Base-by-base conservation (phyloP, 2,888 invertebrate species). In the Hyposoter dolosus region DNA sequence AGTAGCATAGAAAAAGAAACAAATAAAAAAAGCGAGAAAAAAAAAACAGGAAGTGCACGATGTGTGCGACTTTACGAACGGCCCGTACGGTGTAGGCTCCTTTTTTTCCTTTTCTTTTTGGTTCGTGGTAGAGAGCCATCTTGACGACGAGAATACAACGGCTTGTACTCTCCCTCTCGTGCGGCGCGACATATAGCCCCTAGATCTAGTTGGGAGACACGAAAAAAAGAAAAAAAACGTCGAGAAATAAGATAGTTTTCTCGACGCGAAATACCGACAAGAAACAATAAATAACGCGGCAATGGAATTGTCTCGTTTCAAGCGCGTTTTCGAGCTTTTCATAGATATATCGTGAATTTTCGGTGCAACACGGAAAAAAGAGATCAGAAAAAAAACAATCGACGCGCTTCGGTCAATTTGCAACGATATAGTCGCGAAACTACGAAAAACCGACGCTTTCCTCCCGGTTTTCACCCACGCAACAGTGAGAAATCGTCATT, bases 91-190 rank as follows among this genome's bases (percentile, higher is more conserved):
- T 74, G 32, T 23, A 40, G 66, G 53, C 56, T 74, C 28, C 12
- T 65, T 45, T 81, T 63, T 56, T 79, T 60, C 60, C 28, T 66
- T 45, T 81, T 85, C 75, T 82, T 68, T 40, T 82, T 69, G 68
- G 78, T 65, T 80, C 81, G 81, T 76, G 69, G 75, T 74, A 53
- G 91, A 91, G 91, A 92, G 91, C 91, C 91, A 91, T 91, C 91
- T 91, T 91, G 92, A 91, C 89, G 84, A 84, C 75, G 89, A 89
- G 87, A 88, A 89, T 90, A 66, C 77, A 50, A 81, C 90, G 90
- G 92, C 92, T 91, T 89, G 83, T 68, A 68, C 56, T 68, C 77
- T 53, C 47, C n/a, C 40, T n/a, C 47, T 45, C 56, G 56, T 32
- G 89, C 91, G 88, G 65, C 63, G 76, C 74, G 43, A 63, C 50